Evolutionary conservation across 2,888 invertebrate species (phyloP).

Genomic region (Rhagium mordax): DNA sequence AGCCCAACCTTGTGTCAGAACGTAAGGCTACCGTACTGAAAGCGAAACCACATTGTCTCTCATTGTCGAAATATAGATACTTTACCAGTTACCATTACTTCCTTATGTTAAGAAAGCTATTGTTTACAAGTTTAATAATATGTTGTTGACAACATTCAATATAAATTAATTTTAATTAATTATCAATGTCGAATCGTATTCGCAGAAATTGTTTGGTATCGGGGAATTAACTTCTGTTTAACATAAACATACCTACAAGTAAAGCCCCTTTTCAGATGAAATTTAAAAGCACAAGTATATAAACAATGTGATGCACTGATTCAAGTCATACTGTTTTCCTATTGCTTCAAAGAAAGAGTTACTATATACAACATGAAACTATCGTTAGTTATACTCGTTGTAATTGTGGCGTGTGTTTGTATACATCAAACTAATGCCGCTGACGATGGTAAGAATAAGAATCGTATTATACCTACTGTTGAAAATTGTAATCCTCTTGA

Average conservation of each 20-base stretch:
- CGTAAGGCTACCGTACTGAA: too few relatives aligned
- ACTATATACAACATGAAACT: background rate
- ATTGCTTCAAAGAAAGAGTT: background rate
- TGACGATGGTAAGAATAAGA: background rate
- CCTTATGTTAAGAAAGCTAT: too few relatives aligned
- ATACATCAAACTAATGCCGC: background rate
- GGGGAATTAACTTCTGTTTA: background rate
- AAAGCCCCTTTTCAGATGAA: background rate
- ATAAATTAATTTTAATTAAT: too few relatives aligned
- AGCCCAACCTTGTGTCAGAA: too few relatives aligned
- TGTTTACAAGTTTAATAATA: background rate
- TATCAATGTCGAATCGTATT: background rate
- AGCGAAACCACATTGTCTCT: too few relatives aligned
- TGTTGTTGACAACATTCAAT: too few relatives aligned
- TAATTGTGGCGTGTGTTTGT: background rate
- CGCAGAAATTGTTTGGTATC: background rate
- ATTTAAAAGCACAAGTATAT: background rate
- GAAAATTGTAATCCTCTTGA: too few relatives aligned
- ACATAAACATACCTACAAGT: background rate
- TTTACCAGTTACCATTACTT: too few relatives aligned
- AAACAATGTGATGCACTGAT: background rate
- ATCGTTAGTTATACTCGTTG: background rate
- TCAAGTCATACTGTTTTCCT: background rate
- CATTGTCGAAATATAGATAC: too few relatives aligned
- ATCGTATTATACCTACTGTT: background rate